Evolutionary conservation across 2,888 invertebrate genomes (phyloP), one percentile per base, ranked within the genome.

Genomic region (Biston stratarius): DNA sequence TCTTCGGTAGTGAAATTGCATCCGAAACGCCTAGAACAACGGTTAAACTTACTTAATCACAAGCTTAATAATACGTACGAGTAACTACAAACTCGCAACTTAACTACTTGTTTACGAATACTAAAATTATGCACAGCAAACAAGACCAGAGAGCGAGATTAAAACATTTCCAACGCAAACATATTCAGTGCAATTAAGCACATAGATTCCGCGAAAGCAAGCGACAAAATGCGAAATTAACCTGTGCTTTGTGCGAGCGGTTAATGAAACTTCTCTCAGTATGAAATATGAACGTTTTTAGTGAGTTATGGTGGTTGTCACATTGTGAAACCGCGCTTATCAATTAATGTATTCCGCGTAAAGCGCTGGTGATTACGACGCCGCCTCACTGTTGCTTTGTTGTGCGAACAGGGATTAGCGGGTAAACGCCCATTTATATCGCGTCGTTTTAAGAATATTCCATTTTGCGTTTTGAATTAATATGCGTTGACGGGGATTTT

Each of bases 261-360:
- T 81, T 81, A 83, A 82, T 83, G 80, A 82, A 87, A 87, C 80
- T 86, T 83, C 81, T 81, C 75, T 73, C 62, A 73, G 72, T 74
- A 79, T 87, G 86, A 88, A 86, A 85, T 86, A 87, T 84, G 87
- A 85, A 77, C 73, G 78, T 78, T 79, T 71, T 78, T 75, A 76
- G 78, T 87, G 86, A 89, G 80, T 87, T 86, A 87, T 81, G 87
- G 83, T 53, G 82, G 79, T 81, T 80, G 83, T 87, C 84, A 82
- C 80, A 73, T 68, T 77, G 84, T 80, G 81, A 82, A 79, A 79
- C 82, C 69, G 74, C 77, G 83, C 78, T 87, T 89, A 90, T 89
- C 89, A 89, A 89, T 89, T 90, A 89, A 90, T 86, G 84, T 86
- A 83, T 86, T 84, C 85, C 74, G 80, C 77, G 82, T 76, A 78